Base-by-base conservation (phyloP, 2,113 vertebrate species). In the Hippocampus abdominalis region DNA sequence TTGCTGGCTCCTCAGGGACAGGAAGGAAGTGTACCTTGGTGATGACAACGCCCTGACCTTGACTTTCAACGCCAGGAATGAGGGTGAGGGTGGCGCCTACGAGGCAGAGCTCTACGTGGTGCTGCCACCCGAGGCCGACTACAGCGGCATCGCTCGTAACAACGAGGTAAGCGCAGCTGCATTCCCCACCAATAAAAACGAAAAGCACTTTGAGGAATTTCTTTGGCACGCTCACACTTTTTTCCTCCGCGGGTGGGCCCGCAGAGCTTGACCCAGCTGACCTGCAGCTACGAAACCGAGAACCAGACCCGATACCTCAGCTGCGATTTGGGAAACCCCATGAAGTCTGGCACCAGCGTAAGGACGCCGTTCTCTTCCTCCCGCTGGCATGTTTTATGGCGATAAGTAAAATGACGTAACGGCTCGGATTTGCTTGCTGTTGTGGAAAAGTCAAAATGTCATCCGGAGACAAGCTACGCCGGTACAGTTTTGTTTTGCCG, bases 251-350 rank as follows among this genome's bases (percentile, higher is more conserved):
- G 40, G 32, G 25, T 60, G 36, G 9, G 51, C 79, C 71, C 12
- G 13, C 86, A 97, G 95, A 95, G 93, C 72, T 89, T 95, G 74
- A 86, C 93, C 29, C 91, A 93, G 89, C 89, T 96, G 64, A 94
- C 92, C 74, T 97, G 95, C 78, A 94, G 91, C 80, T 96, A 95
- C 25, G 93, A 89, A 9, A 88, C 91, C 0, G 92, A 93, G 87
- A 95, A 96, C 66, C 92, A 95, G 78, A 95, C 95, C 49, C 91
- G 92, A 32, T 91, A 92, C 60, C 92, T 96, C 63, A 93, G 94
- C 86, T 97, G 95, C 80, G 95, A 96, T 85, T 82, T 97, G 76
- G 95, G 95, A 60, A 97, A 96, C 88, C 95, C 95, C 25, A 95
- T 97, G 95, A 96, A 95, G 86, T 91, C 94, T 2, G 93, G 92